A percentile compares a stretch with the other conserved stretches of the same genome.
Conservation (phyloP, 2,113 vertebrate genomes). For the Grantiella picta region DNA sequence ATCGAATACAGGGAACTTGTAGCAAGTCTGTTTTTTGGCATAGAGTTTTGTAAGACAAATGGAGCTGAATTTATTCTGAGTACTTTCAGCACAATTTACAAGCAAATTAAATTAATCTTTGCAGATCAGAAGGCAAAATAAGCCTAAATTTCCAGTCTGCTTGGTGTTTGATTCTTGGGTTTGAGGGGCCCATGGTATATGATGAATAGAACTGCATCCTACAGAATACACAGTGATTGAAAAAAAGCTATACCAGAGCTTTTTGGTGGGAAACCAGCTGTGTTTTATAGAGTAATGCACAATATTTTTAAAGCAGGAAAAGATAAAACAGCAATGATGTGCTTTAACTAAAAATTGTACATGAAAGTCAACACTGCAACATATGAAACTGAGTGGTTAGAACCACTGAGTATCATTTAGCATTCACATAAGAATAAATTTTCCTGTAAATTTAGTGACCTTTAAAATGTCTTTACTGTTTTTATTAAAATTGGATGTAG, state of each 20-base stretch:
- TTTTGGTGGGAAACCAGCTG: not conserved
- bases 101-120: not conserved
- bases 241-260: not conserved
- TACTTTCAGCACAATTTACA: not conserved
- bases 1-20: not conserved
- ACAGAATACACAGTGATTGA: not conserved
- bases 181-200: not conserved
- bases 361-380: not conserved
- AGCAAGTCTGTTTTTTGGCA: not conserved
- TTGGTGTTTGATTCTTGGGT: not conserved
- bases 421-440: not conserved
- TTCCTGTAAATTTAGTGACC: not conserved
- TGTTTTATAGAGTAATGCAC: not conserved
- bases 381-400: not conserved
- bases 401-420: not conserved
- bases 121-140: not conserved
- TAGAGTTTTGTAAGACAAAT: not conserved
- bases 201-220: not conserved
- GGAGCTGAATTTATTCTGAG: not conserved
- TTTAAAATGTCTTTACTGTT: not conserved
- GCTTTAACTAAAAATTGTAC: not conserved
- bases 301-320: not conserved
- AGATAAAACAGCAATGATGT: not conserved
- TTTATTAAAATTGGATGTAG: not conserved
- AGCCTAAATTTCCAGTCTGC: not conserved